Evolutionary conservation across 2,888 invertebrate species (phyloP), one percentile per base, ranked within the genome.

Genomic region (Tigriopus californicus): DNA sequence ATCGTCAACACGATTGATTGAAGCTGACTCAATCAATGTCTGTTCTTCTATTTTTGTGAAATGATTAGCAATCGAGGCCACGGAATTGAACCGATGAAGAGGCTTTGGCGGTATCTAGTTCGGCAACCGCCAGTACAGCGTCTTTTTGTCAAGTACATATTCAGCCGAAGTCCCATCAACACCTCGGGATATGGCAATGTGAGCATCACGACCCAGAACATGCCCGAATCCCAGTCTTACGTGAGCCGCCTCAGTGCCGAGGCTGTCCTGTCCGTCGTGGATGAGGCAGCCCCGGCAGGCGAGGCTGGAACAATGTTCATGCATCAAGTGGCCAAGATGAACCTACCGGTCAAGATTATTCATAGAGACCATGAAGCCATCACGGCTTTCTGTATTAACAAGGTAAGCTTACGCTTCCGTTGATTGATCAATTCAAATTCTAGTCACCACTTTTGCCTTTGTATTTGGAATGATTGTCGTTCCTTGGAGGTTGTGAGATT

Each of bases 341-440:
- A 56, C n/a, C 41, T 44, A 46, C 56, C 56, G 11, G 88, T 92
- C 61, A 80, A 94, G 65, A 90, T 98, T 66, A 90, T 98, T 65
- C 97, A 98, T 72, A 95, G 97, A 73, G 98, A 98, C 69, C 94
- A 94, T 73, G 98, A 98, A 72, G 88, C 92, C 60, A 94, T 98
- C 65, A 83, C 91, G 58, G 89, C 97, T 41, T 98, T 98, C 76
- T 94, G 95, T 69, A 78, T 95, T 61, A 95, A 94, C 72, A 85
- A 87, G 78, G 91, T 88, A 68, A 64, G 63, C 49, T 40, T 11
- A n/a, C n/a, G n/a, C n/a, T n/a, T n/a, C n/a, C n/a, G n/a, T n/a
- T n/a, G n/a, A 20, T 13, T 25, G 40, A n/a, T 18, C 25, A 60
- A 10, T 12, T 25, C 56, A 18, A 12, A 22, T n/a, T 40, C 42